Base-by-base conservation (phyloP, 2,113 vertebrate species). In the Rissa tridactyla region DNA sequence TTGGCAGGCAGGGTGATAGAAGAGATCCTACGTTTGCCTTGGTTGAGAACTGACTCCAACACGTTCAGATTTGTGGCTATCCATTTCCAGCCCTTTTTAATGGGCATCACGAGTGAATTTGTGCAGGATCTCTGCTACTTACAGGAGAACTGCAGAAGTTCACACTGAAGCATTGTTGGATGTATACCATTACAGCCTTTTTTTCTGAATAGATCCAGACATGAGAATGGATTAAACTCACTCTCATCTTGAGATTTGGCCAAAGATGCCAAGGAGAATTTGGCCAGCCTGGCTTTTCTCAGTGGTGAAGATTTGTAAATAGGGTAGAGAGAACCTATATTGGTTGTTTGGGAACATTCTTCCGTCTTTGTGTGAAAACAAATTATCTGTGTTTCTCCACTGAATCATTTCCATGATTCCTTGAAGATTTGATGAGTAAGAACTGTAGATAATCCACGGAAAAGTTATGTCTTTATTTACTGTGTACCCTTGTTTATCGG, bases 321-420 rank as follows among this genome's bases (percentile, higher is more conserved):
- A 6, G 34, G n/a, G 46, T 4, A 19, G 46, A 34, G 22, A 46
- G 5, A 4, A 14, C 21, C 60, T 32, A 0, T 11, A 1, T 5
- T 21, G 15, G 22, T 36, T 47, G 29, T 27, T 58, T 68, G 51
- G 72, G 38, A 73, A 23, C 54, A 44, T 81, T 30, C 57, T 70
- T 40, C 51, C 29, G 60, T n/a, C 54, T 85, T 6, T 29, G 18
- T 36, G 69, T 66, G 73, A 46, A 57, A 84, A 22, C 40, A 46
- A 34, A 62, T 66, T 21, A 46, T 46, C 32, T 46, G 11, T 80
- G 36, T 51, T 65, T 66, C 68, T 57, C 36, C 60, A 46, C 15
- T 5, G 10, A 26, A 29, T 22, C 6, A 20, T 51, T n/a, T 76
- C 73, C 64, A 27, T 7, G 64, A 14, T 22, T 77, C 49, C 79